Base-by-base conservation (phyloP, 2,888 invertebrate genomes). In the Cheilosia vernalis region DNA sequence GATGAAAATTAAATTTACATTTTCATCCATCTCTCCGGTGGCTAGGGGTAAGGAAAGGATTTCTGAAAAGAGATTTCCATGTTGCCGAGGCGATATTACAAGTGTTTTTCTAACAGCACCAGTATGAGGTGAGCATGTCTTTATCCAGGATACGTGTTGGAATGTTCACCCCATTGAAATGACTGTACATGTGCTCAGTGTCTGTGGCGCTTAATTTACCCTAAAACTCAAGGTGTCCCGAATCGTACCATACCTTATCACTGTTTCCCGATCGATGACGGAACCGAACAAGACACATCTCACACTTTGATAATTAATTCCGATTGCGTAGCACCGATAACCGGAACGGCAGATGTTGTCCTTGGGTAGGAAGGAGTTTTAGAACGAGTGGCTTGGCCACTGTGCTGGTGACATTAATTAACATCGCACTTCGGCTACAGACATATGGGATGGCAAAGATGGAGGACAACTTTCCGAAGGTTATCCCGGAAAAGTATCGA, bases 261-360 rank as follows among this genome's bases (percentile, higher is more conserved):
- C 1, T 47, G 24, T 56, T 53, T 37, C 30, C 73, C 79, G 40
- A 84, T 84, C 79, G 30, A 37, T 2, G 30, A 6, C 40, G 60
- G 56, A 47, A 53, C n/a, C 30, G 53, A 77, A 51, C 47, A 73
- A 58, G 53, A 58, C 44, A 56, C 72, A 67, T 78, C 74, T 64
- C 74, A 76, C 84, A 85, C 70, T 70, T 80, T 55, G 79, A 74
- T 85, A 85, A 85, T 85, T 85, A 85, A 85, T 85, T 85, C 84
- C 80, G 80, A 85, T 70, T 70, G 84, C 84, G 74, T 85, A 85
- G 70, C 74, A 56, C 66, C 84, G 76, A 76, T 81, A 85, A 44
- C 49, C 70, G 64, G 51, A 66, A 66, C 53, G 42, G 55, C 84
- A 85, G 84, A 85, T 85, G 84, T 69, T 80, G 61, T 15, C 9